A percentile compares a stretch with the other conserved stretches of the same genome.
Evolutionary conservation across 2,797 vertebrate genomes (phyloP).

Genomic region (Pipistrellus pipistrellus): DNA sequence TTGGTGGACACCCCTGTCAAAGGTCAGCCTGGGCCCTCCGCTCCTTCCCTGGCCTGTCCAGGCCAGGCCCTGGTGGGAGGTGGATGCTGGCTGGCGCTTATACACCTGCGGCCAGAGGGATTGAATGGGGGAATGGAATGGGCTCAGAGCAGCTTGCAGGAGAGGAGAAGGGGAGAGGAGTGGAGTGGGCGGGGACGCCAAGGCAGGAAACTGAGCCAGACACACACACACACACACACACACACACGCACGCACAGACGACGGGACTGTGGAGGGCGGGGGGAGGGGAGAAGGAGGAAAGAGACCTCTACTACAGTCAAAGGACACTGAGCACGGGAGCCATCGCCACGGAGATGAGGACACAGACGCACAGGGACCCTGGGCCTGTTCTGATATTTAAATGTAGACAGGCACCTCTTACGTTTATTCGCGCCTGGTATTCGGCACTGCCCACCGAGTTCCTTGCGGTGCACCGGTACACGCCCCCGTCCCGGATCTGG

Average conservation of each 20-base stretch:
- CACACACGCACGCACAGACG: neutral
- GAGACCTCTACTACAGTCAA: conserved; percentile 72
- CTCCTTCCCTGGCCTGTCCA: neutral
- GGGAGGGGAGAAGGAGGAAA: conserved; percentile 75
- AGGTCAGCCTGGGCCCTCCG: neutral
- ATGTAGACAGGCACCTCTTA: conserved; percentile 99
- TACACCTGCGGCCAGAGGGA: neutral
- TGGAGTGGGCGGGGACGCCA: neutral
- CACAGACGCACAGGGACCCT: conserved; percentile 88
- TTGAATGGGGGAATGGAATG: neutral
- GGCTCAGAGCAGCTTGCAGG: neutral
- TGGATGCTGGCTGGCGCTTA: neutral
- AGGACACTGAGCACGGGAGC: conserved; percentile 63
- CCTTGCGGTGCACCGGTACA: conserved; percentile 98
- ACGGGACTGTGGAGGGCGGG: conserved; percentile 86
- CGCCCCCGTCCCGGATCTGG: conserved; percentile 96
- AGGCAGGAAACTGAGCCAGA: neutral
- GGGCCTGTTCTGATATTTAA: conserved; percentile 99
- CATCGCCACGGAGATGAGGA: conserved; percentile 76
- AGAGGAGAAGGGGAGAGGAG: neutral
- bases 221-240: neutral
- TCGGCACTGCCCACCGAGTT: conserved; percentile 99
- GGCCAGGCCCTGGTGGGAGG: neutral
- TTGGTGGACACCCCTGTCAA: neutral
- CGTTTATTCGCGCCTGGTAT: conserved; percentile 99